Evolutionary conservation across 1,140 invertebrate genomes (phyloP), one percentile per base, ranked within the genome.

Genomic region (Trichomalopsis sarcophagae): DNA sequence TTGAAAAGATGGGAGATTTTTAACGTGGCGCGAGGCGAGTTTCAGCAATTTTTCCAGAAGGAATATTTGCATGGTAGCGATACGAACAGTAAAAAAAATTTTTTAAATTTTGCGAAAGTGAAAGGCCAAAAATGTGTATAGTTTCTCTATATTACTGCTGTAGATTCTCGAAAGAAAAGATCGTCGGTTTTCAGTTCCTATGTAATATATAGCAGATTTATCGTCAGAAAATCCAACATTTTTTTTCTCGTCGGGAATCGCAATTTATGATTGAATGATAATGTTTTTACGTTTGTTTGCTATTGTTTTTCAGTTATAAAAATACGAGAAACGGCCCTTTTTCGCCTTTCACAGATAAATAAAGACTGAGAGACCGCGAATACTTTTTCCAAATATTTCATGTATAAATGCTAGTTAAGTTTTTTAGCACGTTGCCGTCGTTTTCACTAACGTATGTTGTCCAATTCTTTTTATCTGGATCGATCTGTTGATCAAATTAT

Each of bases 341-440:
- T 81, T 23, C 66, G 68, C 62, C 33, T 85, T 81, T 74, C 11
- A 74, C 69, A 36, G 6, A 17, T 81, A 62, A 80, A 68, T 68
- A 47, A 85, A 85, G 78, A 81, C 84, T 81, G 84, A 85, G 23
- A 73, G 27, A 81, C 36, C 33, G 40, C 27, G 76, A 85, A 62
- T 73, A 47, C 14, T 74, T 81, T 80, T 55, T 85, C 76, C 44
- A n/a, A 44, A 66, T 76, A 68, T 74, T 55, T 27, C 81, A 75
- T 44, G 33, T 69, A 80, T 11, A 73, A 2, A 79, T 36, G 68
- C 82, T 79, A 74, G 74, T 77, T 77, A 71, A 77, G 36, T 77
- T 83, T 77, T 77, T 33, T 77, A 68, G 44, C 23, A 84, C 23
- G 21, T 80, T 36, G 81, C 44, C 14, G 62, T 40, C 78, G 36